phyloP scores from a whole-genome alignment of 2,888 invertebrate genomes.

The Chloroclysta siterata region DNA sequence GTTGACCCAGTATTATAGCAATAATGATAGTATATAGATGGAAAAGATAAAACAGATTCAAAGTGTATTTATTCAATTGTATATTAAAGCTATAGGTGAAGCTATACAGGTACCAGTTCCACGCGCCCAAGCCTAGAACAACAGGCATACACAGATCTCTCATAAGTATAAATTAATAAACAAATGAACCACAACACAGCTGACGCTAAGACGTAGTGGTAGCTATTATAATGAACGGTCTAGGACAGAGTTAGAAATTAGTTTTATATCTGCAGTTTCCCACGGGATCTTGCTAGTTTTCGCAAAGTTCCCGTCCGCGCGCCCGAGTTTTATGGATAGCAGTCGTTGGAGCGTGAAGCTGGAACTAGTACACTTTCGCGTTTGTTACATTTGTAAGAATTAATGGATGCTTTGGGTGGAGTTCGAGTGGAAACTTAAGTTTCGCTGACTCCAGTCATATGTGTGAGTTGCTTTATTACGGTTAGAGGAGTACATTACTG shows the following conservation, averaged over 20 bases:
- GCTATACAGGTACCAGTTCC: no score
- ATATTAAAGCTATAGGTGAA: no score
- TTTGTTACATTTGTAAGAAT: conserved; percentile 12
- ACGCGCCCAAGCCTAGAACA: no score
- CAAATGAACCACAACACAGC: neutral
- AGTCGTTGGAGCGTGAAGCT: conserved; percentile 20
- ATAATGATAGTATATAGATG: no score
- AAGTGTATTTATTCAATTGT: no score
- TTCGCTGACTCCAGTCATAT: no score
- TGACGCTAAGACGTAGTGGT: neutral
- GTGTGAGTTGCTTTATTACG: neutral
- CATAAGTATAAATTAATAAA: neutral
- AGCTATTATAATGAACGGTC: conserved; percentile 9
- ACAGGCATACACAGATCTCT: neutral
- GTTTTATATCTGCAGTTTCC: conserved; percentile 27
- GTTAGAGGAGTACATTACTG: neutral
- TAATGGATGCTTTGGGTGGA: neutral
- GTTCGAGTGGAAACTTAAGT: neutral
- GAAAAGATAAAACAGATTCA: no score
- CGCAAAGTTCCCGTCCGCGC: conserved; percentile 13
- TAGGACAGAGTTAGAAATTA: conserved; percentile 17
- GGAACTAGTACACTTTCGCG: conserved; percentile 22
- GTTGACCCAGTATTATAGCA: neutral
- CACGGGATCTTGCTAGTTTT: conserved; percentile 18
- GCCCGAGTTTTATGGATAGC: conserved; percentile 27